phyloP scores from a whole-genome alignment of 2,113 vertebrate genomes.

The Ciconia stormi region DNA sequence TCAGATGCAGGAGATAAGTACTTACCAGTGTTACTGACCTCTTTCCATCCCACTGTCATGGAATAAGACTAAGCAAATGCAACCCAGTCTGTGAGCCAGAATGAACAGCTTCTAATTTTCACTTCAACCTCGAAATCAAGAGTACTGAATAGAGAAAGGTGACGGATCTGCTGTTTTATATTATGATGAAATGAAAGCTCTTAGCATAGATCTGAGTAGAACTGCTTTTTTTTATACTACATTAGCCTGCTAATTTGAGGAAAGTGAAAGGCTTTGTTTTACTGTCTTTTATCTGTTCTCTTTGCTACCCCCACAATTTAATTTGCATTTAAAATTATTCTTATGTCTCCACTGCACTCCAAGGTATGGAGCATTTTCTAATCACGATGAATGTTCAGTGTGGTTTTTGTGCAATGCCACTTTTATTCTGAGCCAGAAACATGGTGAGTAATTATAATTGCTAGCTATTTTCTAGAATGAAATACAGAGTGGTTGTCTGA shows the following conservation, averaged over 20 bases:
- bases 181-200: conserved; percentile 75
- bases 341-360: conserved; percentile 71
- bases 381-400: conserved; percentile 69
- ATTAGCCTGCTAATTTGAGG: conserved; percentile 80
- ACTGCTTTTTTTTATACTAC: conserved; percentile 70
- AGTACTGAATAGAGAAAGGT: conserved; percentile 68
- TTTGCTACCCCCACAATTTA: conserved; percentile 80
- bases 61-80: conserved; percentile 55
- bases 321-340: conserved; percentile 85
- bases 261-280: conserved; percentile 81
- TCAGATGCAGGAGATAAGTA: conserved; percentile 48
- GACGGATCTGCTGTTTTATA: conserved; percentile 75
- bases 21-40: conserved; percentile 77
- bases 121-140: conserved; percentile 74
- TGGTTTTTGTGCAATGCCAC: conserved; percentile 66
- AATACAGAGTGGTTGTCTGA: conserved; percentile 46
- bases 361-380: conserved; percentile 79
- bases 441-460: conserved; percentile 76
- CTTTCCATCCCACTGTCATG: conserved; percentile 50
- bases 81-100: conserved; percentile 62
- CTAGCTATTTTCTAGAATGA: conserved; percentile 69
- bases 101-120: conserved; percentile 78
- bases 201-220: conserved; percentile 69
- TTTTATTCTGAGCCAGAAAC: conserved; percentile 76
- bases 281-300: conserved; percentile 80